Conservation (phyloP, 2,888 invertebrate genomes). For the Dusona sp. region DNA sequence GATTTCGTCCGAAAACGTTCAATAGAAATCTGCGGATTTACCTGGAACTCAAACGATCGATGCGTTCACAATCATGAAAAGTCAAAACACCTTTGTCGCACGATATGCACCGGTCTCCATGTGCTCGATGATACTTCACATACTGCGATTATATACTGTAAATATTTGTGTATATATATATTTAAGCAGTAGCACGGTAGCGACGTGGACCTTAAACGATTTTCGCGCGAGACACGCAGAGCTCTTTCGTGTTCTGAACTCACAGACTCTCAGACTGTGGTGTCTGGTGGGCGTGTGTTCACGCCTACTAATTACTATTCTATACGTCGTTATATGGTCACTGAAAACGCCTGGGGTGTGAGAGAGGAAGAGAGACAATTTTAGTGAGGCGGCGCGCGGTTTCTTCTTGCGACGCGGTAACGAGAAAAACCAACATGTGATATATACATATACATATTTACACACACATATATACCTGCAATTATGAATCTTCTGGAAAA, state of each 20-base stretch:
- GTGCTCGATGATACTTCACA: conserved; percentile 28
- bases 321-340: conserved; percentile 80
- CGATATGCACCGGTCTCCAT: conserved; percentile 16
- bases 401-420: conserved; percentile 71
- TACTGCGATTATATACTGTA: conserved; percentile 2
- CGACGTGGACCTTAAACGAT: conserved; percentile 72
- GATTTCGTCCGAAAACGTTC: neutral
- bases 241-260: conserved; percentile 67
- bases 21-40: neutral
- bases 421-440: conserved; percentile 81
- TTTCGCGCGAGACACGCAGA: conserved; percentile 74
- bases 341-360: conserved; percentile 54
- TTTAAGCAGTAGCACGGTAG: conserved; percentile 64
- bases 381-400: conserved; percentile 46
- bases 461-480: neutral
- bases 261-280: conserved; percentile 65
- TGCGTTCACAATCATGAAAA: conserved; percentile 24
- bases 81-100: conserved; percentile 1
- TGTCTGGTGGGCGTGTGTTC: conserved; percentile 82
- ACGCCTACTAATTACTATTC: conserved; percentile 84
- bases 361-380: conserved; percentile 47
- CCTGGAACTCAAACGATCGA: neutral
- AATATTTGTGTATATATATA: conserved; percentile 33
- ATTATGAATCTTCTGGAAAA: neutral
- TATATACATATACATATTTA: conserved; percentile 20